Conservation (phyloP, 2,113 vertebrate genomes). For the Arenaria interpres region DNA sequence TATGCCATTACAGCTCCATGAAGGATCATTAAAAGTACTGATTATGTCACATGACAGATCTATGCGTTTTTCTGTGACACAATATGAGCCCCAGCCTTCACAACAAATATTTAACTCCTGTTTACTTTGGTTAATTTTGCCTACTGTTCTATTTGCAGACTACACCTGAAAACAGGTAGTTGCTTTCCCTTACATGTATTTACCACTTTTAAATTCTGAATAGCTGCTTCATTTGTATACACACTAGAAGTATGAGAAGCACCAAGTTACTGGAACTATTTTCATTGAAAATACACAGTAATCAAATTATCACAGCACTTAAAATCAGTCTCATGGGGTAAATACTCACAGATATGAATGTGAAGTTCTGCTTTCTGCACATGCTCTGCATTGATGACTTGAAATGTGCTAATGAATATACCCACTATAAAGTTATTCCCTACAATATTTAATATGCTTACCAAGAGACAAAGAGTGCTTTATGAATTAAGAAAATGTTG, state of each 20-base stretch:
- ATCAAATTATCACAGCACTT: slow-evolving; percentile 36
- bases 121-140: not conserved
- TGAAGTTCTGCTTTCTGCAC: not conserved
- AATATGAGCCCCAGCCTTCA: not conserved
- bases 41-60: not conserved
- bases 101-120: not conserved
- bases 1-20: not conserved
- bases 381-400: not conserved
- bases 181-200: not conserved
- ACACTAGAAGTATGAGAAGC: not conserved
- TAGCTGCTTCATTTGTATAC: not conserved
- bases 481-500: not conserved
- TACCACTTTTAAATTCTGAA: slow-evolving; percentile 1
- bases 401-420: not conserved
- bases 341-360: not conserved
- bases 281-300: not conserved
- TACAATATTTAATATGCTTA: not conserved
- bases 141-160: not conserved
- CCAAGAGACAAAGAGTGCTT: not conserved
- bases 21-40: not conserved
- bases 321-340: slow-evolving; percentile 25
- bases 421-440: not conserved
- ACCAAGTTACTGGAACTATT: slow-evolving; percentile 3
- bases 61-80: not conserved
- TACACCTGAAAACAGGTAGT: not conserved